Evolutionary conservation across 2,888 invertebrate genomes (phyloP).

Genomic region (Chloromyia formosa): DNA sequence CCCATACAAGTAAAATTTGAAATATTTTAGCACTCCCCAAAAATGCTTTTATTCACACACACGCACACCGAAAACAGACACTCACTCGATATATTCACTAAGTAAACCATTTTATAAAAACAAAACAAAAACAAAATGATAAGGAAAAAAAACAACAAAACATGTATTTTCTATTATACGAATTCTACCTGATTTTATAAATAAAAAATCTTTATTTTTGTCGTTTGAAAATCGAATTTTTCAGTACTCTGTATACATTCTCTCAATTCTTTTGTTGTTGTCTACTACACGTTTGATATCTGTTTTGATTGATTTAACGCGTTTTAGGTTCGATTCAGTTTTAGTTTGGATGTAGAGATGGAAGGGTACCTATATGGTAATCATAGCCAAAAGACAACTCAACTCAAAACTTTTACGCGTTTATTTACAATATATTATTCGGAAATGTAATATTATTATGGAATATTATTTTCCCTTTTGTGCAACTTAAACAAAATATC

Average conservation of each 20-base stretch:
- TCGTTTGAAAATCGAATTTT: slow-evolving; percentile 23
- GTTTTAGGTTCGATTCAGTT: too few species aligned
- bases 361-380: too few species aligned
- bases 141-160: slow-evolving; percentile 5
- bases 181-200: slow-evolving; percentile 42
- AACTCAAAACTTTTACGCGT: too few species aligned
- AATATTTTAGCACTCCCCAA: neutral
- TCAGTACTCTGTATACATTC: neutral
- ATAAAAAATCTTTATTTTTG: slow-evolving; percentile 32
- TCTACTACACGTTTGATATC: too few species aligned
- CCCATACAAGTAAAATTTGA: neutral
- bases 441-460: too few species aligned
- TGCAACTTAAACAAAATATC: too few species aligned
- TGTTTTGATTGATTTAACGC: too few species aligned
- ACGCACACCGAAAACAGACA: neutral
- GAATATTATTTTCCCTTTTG: too few species aligned
- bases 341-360: too few species aligned
- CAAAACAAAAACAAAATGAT: slow-evolving; percentile 12
- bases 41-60: neutral
- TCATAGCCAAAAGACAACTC: too few species aligned
- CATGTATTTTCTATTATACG: slow-evolving; percentile 42
- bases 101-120: slow-evolving; percentile 34
- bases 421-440: too few species aligned
- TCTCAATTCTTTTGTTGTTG: too few species aligned
- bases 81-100: slow-evolving; percentile 34